These are phyloP conservation scores for Malurus melanocephalus DNA, from an alignment of 2,113 vertebrate species.

Conservation along the genomic window DNA sequence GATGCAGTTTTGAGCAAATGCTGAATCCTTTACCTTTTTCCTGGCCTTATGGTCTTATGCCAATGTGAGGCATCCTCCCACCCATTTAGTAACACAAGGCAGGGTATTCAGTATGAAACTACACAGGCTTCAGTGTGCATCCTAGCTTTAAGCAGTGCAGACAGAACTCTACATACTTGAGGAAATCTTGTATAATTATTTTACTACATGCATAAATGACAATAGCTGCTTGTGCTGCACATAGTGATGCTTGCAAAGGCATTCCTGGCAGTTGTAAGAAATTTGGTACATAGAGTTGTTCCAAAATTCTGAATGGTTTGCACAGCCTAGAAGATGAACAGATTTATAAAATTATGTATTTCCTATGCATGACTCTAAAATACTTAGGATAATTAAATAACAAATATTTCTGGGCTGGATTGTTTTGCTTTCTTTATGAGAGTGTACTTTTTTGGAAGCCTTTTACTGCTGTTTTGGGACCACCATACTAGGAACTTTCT, in stretches of 20 bases:
- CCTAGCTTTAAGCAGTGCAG: not conserved
- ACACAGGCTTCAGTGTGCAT: not conserved
- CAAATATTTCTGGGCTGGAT: constrained; percentile 2
- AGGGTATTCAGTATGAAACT: not conserved
- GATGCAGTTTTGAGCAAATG: not conserved
- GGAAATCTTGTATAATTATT: not conserved
- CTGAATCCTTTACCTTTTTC: not conserved
- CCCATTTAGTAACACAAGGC: not conserved
- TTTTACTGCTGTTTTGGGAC: constrained; percentile 21
- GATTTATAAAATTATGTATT: not conserved
- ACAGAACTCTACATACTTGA: not conserved
- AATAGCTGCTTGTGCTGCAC: not conserved
- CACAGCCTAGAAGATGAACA: not conserved
- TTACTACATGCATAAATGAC: not conserved
- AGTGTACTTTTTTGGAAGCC: not conserved
- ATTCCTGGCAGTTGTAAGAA: not conserved
- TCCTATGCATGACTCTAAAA: not conserved
- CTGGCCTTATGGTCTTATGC: not conserved
- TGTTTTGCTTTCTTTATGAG: not conserved
- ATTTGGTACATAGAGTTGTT: not conserved
- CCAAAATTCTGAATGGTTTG: not conserved
- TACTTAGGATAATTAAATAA: not conserved
- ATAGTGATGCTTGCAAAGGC: not conserved
- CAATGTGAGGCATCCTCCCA: not conserved
- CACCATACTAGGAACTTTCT: constrained; percentile 22